Evolutionary conservation across 1,140 invertebrate species (phyloP).

Genomic region (Melanaphis sacchari): DNA sequence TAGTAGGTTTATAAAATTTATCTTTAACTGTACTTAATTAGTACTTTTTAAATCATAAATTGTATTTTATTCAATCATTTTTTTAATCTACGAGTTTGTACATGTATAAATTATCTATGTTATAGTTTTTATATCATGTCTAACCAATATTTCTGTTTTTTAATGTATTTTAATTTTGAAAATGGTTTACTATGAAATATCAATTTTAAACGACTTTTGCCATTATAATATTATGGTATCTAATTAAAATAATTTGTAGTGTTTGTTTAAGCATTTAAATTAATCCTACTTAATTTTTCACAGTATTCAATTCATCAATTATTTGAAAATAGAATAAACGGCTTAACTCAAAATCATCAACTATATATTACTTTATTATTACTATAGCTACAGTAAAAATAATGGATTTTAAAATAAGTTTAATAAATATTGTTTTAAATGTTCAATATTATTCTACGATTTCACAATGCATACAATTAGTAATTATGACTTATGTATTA

Average conservation of each 20-base stretch:
- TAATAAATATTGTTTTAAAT: neutral
- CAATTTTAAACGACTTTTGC: neutral
- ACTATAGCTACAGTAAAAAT: neutral
- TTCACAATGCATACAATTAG: neutral
- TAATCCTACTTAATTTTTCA: neutral
- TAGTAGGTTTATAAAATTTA: too few relatives aligned
- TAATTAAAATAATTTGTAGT: constrained; percentile 13
- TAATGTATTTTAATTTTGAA: neutral
- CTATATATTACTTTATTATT: neutral
- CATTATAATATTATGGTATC: neutral
- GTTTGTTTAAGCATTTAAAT: neutral
- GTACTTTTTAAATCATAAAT: neutral
- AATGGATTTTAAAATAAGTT: constrained; percentile 1
- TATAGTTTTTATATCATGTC: neutral
- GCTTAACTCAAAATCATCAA: neutral
- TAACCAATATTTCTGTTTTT: neutral
- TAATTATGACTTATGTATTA: neutral
- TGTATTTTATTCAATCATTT: neutral
- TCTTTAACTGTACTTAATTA: too few relatives aligned
- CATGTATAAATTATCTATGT: neutral
- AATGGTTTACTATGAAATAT: neutral
- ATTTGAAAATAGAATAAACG: neutral
- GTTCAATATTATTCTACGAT: neutral
- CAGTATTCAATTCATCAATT: neutral
- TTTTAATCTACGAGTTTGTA: too few relatives aligned